Base-by-base conservation (phyloP, 2,888 invertebrate genomes). In the Hypena proboscidalis region DNA sequence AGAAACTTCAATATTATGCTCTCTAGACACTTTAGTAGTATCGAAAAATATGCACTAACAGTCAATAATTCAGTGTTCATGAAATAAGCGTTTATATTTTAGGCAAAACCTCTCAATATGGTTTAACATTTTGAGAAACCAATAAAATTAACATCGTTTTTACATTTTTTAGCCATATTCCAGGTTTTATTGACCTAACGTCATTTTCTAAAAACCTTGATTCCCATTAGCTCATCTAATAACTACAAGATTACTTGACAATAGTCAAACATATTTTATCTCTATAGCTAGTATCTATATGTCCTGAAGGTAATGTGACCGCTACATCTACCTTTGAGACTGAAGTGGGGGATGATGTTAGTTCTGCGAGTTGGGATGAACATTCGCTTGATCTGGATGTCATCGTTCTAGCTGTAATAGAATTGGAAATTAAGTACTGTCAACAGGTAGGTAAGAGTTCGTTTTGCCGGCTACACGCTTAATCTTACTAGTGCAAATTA, bases 331-430 rank as follows among this genome's bases (percentile, higher is more conserved):
- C 90, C 44, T 89, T 89, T 0, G 87, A 85, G 10, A 77, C 50
- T 0, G 85, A 79, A 1, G 73, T 65, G 0, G 85, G 82, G 0
- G 89, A 85, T 57, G 85, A 71, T 41, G 62, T 50, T 4, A 88
- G 62, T 42, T 88, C 87, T 0, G 86, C 86, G 0, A 86, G 67
- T 15, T 85, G 87, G 0, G 89, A 77, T 0, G 88, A 89, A 36
- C 84, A 87, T 45, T 89, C 88, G 33, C 89, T 89, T n/a, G 90
- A 90, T 10, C 84, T 77, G 42, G 90, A 89, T 50, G 90, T 89
- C 79, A 89, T 85, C 36, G 90, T 90, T 58, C 88, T 64, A 1
- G 90, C 90, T 89, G 20, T 7, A 32, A 46, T 29, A 42, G 5
- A 36, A 20, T 11, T 26, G 29, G 29, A 17, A 8, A 26, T 1